Percentiles rank a stretch among this genome's conserved stretches.
phyloP scores from a whole-genome alignment of 2,888 invertebrate genomes.

The Tineola bisselliella region DNA sequence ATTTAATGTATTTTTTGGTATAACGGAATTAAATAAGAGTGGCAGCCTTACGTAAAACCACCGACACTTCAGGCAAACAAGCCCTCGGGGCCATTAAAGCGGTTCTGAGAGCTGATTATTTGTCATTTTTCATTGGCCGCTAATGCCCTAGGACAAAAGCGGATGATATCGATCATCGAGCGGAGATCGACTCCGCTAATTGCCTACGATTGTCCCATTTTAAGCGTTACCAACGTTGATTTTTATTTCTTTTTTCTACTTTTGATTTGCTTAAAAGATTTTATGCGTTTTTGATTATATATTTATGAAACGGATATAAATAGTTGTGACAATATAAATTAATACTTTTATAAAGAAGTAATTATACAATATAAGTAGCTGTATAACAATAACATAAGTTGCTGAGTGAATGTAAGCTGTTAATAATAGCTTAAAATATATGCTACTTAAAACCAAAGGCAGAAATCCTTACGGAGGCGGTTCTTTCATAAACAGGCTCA shows the following conservation, averaged over 20 bases:
- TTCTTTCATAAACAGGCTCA: slow-evolving; percentile 18
- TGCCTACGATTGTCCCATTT: slow-evolving; percentile 46
- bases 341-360: no score
- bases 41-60: not conserved
- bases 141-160: slow-evolving; percentile 39
- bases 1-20: no score
- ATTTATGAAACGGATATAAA: no score
- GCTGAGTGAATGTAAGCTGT: not conserved
- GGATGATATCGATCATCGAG: slow-evolving; percentile 33
- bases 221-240: slow-evolving; percentile 22
- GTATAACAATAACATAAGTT: no score
- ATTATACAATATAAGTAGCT: no score
- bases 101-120: slow-evolving; percentile 14
- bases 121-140: slow-evolving; percentile 29
- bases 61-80: slow-evolving; percentile 11
- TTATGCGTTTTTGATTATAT: no score
- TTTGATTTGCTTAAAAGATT: no score
- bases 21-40: not conserved
- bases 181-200: slow-evolving; percentile 43
- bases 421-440: not conserved
- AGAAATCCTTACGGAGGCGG: not conserved
- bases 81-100: slow-evolving; percentile 11
- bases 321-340: no score
- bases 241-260: not conserved
- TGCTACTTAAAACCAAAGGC: not conserved